Evolutionary conservation across 2,113 vertebrate species (phyloP), one percentile per base, ranked within the genome.

Genomic region (Pagrus major): DNA sequence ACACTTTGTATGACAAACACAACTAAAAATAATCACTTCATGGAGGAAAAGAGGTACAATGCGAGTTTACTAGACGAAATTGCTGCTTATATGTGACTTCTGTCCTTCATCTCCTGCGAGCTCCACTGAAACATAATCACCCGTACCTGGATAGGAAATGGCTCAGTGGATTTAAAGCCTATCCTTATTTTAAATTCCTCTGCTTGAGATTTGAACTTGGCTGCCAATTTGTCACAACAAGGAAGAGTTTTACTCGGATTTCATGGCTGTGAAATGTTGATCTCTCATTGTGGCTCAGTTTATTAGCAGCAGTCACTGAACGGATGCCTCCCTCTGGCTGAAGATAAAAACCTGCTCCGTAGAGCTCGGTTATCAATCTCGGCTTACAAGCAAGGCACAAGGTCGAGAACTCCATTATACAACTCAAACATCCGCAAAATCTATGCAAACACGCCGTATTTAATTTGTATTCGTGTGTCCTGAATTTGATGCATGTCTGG

Each of bases 21-120:
- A 37, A 23, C 73, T 66, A 64, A 83, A 82, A 86, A 78, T 72
- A 87, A 59, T 54, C 41, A 9, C 55, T 27, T 72, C 1, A 42
- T 31, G 29, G 67, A 73, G 61, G 18, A 64, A 71, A 21, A 71
- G 55, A 37, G 23, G 15, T 29, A 18, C 1, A 1, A 37, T 33
- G 14, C 39, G 33, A 25, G 25, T 81, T 67, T 55, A 42, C 47
- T 4, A 46, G 18, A 31, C 67, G 51, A 52, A 39, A 78, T 21
- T 46, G 60, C 47, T 65, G 44, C 54, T 54, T 61, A 63, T 55
- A 11, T 71, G 35, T 51, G 42, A 37, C n/a, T 54, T 20, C 31
- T 51, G 29, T 5, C 35, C 25, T 71, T 68, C 9, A 52, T 68
- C 20, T 66, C 10, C 9, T 71, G 4, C 29, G 44, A 29, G 16